Evolutionary conservation across 2,888 invertebrate species (phyloP), one percentile per base, ranked within the genome.

Genomic region (Metalampra italica): DNA sequence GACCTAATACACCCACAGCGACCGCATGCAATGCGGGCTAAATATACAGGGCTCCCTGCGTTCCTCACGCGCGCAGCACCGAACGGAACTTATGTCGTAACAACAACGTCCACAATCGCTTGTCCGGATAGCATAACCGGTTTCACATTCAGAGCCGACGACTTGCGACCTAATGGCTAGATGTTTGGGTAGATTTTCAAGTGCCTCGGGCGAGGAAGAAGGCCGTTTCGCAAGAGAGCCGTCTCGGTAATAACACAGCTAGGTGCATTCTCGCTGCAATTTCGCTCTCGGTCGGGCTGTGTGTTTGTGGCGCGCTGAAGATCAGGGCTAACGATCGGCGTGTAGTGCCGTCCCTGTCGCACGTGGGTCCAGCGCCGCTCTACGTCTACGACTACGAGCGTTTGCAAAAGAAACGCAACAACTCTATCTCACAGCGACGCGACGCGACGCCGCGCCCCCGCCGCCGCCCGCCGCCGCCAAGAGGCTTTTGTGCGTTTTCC

Each of bases 301-400:
- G 82, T 89, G 89, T 89, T 88, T 89, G 89, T 89, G 84, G 88
- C 88, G 87, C 87, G 87, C 75, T 89, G 89, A 89, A 89, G 89
- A 89, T 89, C 89, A 89, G 87, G 88, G 89, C 89, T 89, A 89
- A 89, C 89, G 88, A 89, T 89, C 87, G 87, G 79, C 80, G 77
- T 68, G 73, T 63, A 53, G 67, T 59, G 66, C 74, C 68, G 62
- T 86, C 85, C 71, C 80, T 45, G 68, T 87, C 83, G 63, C 81
- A 69, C 82, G 40, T 64, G 53, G 22, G 7, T 37, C 62, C 53
- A 58, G 54, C 47, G 51, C 54, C 59, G 60, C 60, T 68, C 59
- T 57, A 60, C 22, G 22, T 22, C 22, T 22, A 22, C 22, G 22
- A 22, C 22, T 22, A 22, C 62, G 53, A 64, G 64, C 68, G 62